Evolutionary conservation across 1,140 invertebrate species (phyloP).

Genomic region (Drosophila tristis): DNA sequence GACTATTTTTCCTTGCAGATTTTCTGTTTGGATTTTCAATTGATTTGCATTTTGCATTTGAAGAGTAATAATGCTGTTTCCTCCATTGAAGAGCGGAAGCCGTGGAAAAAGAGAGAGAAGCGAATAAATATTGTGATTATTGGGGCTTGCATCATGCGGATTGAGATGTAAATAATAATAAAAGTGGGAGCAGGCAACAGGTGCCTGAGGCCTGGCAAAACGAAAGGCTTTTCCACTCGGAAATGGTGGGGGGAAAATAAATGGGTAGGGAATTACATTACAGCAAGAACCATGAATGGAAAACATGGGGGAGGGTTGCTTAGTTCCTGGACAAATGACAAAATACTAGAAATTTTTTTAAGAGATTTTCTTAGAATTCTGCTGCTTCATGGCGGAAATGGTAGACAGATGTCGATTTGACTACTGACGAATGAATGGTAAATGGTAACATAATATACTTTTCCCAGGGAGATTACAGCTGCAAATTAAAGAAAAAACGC

Average conservation of each 20-base stretch:
- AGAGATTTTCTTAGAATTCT: too few relatives aligned
- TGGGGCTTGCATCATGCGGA: conserved; percentile 2
- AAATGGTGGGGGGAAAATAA: background rate
- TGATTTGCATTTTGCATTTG: conserved; percentile 50
- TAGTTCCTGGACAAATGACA: too few relatives aligned
- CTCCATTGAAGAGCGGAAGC: conserved; percentile 54
- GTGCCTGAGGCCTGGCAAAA: conserved; percentile 14
- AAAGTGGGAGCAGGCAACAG: conserved; percentile 21
- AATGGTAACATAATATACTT: too few relatives aligned
- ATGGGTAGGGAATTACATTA: background rate
- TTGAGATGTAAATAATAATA: conserved; percentile 29
- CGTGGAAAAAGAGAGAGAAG: conserved; percentile 9
- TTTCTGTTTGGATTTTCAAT: conserved; percentile 55
- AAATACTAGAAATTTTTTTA: too few relatives aligned
- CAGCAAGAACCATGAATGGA: background rate
- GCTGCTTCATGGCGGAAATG: too few relatives aligned
- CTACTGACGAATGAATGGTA: too few relatives aligned
- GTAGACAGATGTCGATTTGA: too few relatives aligned
- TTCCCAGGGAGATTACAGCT: too few relatives aligned
- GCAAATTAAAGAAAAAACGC: too few relatives aligned
- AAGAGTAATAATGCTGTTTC: conserved; percentile 30
- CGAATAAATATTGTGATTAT: conserved; percentile 38
- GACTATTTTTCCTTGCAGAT: conserved; percentile 16
- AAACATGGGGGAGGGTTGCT: too few relatives aligned
- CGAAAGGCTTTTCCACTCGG: too few relatives aligned